Evolutionary conservation across 2,113 vertebrate genomes (phyloP), one percentile per base, ranked within the genome.

Genomic region (Furnarius figulus): DNA sequence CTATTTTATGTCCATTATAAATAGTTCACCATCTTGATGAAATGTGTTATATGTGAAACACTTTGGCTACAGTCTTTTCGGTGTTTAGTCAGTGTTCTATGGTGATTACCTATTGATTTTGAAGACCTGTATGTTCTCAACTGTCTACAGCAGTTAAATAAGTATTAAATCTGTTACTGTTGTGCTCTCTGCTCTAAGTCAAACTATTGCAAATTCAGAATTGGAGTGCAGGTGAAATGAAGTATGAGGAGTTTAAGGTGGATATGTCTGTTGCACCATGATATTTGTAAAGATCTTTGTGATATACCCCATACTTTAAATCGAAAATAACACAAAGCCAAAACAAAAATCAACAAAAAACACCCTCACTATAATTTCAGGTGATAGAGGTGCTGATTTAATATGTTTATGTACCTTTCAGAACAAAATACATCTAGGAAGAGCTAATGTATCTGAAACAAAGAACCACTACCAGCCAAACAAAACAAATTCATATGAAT

Each of bases 11-110:
- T 76, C 77, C 12, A 5, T 87, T 89, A 73, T 53, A 90, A 96
- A 77, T 90, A 76, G 59, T n/a, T 90, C 92, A 53, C 85, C 77
- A 49, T 89, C 80, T 83, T 78, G 85, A 68, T 85, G 74, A 93
- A 92, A 56, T 90, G 65, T 50, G 16, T 89, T 93, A 85, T 85
- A 61, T 71, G 49, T 78, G 23, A 87, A 76, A 84, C 35, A 65
- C 50, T 90, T 88, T 91, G 66, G 76, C 56, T 66, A 40, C 42
- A 93, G 70, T 56, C 59, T 84, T 95, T 85, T 79, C 24, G 55
- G 55, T 86, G 47, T 83, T 88, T 58, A 87, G 63, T 61, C 52
- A 75, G 27, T 83, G 58, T 66, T 68, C 56, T 71, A 0, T 42
- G 17, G 23, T 66, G 47, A 58, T 89, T 53, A 78, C 42, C 25